Evolutionary conservation across 2,797 vertebrate species (phyloP).

Genomic region (Sebastes taczanowskii): DNA sequence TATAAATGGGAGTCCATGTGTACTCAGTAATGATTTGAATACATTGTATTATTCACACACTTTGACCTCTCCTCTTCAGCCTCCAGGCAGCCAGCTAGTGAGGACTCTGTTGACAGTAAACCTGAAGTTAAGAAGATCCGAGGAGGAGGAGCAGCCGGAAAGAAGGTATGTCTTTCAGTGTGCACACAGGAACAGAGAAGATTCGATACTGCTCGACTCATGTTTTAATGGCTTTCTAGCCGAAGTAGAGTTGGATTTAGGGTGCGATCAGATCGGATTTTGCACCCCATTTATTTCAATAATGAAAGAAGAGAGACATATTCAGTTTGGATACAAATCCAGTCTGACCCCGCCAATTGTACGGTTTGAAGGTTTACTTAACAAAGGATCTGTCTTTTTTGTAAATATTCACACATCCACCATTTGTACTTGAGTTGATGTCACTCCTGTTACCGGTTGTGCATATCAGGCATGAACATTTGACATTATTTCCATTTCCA

Average conservation of each 20-base stretch:
- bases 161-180: constrained; percentile 85
- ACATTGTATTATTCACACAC: background rate
- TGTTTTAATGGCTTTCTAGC: background rate
- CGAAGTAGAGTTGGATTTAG: background rate
- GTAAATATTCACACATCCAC: background rate
- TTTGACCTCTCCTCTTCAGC: constrained; percentile 52
- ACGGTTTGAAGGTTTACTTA: background rate
- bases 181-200: background rate
- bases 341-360: background rate
- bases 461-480: background rate
- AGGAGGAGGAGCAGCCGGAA: constrained; percentile 83
- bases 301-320: background rate
- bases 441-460: background rate
- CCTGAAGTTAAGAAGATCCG: constrained; percentile 90
- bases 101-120: constrained; percentile 87
- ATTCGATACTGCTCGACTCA: background rate
- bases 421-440: background rate
- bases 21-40: too few species aligned
- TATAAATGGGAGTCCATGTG: background rate
- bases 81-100: constrained; percentile 71
- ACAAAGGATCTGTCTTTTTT: background rate
- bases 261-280: background rate
- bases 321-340: background rate
- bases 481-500: background rate
- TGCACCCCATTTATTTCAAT: background rate